Conservation (phyloP, 1,140 invertebrate species). For the Ips nitidus region DNA sequence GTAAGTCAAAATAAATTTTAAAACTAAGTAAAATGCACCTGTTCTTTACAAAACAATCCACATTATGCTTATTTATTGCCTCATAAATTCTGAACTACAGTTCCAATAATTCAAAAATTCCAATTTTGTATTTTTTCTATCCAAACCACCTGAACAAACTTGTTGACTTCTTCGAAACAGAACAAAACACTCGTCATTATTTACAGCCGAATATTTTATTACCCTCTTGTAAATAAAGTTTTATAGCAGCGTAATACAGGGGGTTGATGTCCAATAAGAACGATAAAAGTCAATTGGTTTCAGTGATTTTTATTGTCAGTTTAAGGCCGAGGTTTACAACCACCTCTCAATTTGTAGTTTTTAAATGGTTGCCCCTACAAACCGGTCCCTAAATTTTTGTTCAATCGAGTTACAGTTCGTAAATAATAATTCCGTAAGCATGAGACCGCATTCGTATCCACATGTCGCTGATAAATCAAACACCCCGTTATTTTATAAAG, state of each 20-base stretch:
- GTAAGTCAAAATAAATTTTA: too few relatives aligned
- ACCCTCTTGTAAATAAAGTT: constrained; percentile 25
- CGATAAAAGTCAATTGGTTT: constrained; percentile 14
- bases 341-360: too few relatives aligned
- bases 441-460: neutral
- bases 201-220: constrained; percentile 18
- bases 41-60: too few relatives aligned
- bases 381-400: too few relatives aligned
- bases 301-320: constrained; percentile 18
- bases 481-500: neutral
- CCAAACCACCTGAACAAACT: neutral
- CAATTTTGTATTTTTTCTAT: too few relatives aligned
- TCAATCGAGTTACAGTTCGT: too few relatives aligned
- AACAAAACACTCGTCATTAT: constrained; percentile 19
- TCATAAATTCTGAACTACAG: too few relatives aligned
- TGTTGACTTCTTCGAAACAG: constrained; percentile 12
- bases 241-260: constrained; percentile 17
- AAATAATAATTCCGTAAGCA: neutral
- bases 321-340: neutral
- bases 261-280: constrained; percentile 1
- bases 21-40: too few relatives aligned
- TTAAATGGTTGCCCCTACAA: too few relatives aligned
- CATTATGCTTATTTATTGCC: too few relatives aligned
- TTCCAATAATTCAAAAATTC: too few relatives aligned
- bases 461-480: neutral